phyloP scores from a whole-genome alignment of 2,113 vertebrate genomes.

The Athene noctua region DNA sequence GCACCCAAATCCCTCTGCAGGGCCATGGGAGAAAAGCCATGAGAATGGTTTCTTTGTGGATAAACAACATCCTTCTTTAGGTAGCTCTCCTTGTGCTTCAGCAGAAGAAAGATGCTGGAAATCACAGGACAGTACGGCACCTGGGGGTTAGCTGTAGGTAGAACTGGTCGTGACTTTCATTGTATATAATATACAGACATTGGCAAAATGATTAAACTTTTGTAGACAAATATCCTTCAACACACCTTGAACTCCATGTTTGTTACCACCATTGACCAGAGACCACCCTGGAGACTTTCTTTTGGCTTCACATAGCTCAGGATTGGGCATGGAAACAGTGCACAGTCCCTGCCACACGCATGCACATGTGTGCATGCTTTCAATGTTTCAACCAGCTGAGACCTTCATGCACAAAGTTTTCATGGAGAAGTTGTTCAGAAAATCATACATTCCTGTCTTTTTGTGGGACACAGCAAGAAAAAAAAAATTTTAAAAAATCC shows the following conservation, averaged over 20 bases:
- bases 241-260: not conserved
- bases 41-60: not conserved
- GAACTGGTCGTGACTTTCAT: not conserved
- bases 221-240: not conserved
- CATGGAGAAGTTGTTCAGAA: not conserved
- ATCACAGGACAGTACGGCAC: not conserved
- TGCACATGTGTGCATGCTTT: too few species aligned
- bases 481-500: not conserved
- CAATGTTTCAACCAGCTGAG: not conserved
- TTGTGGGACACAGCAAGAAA: not conserved
- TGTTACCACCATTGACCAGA: not conserved
- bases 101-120: not conserved
- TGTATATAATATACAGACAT: not conserved
- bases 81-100: not conserved
- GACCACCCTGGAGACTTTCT: not conserved
- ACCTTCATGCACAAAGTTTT: fast-evolving
- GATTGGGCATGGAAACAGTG: not conserved
- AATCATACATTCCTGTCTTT: not conserved
- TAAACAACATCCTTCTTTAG: not conserved
- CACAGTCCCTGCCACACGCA: not conserved
- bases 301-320: not conserved
- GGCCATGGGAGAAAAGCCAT: not conserved
- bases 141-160: not conserved
- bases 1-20: not conserved
- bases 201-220: not conserved